phyloP scores from a whole-genome alignment of 2,888 invertebrate genomes.

The Sceliomorpha sp. region DNA sequence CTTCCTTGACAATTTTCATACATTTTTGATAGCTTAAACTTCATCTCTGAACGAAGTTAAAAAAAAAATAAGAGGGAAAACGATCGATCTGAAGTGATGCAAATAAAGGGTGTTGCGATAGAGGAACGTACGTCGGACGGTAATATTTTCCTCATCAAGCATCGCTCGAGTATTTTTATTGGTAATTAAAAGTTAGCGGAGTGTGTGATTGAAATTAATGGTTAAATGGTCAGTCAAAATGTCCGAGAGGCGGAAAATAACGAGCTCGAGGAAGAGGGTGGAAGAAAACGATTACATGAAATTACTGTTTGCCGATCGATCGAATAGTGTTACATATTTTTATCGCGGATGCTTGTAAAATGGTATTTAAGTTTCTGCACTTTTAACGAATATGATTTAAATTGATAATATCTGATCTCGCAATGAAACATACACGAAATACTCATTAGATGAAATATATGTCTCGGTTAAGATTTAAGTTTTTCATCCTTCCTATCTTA shows the following conservation, averaged over 20 bases:
- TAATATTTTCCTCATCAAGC: constrained; percentile 52
- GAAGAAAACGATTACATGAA: constrained; percentile 50
- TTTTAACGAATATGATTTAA: no score
- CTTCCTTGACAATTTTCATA: neutral
- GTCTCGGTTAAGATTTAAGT: no score
- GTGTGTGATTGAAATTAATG: constrained; percentile 79
- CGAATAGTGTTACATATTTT: constrained; percentile 28
- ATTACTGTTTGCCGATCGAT: constrained; percentile 50
- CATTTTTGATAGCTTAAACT: constrained; percentile 17
- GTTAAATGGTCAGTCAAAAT: constrained; percentile 73
- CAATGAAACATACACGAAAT: no score
- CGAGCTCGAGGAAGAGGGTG: constrained; percentile 49
- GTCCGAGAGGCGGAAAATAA: constrained; percentile 62
- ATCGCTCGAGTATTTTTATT: constrained; percentile 74
- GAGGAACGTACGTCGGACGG: constrained; percentile 32
- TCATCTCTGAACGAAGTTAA: constrained; percentile 23
- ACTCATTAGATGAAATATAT: no score
- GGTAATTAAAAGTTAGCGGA: constrained; percentile 78
- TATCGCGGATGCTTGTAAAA: no score
- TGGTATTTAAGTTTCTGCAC: no score
- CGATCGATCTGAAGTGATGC: constrained; percentile 45
- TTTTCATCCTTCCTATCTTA: neutral
- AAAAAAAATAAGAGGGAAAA: constrained; percentile 18
- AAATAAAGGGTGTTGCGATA: constrained; percentile 32
- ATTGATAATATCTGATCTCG: no score